These are phyloP conservation scores for Pomacea canaliculata DNA, from an alignment of 2,888 invertebrate genomes.

Conservation along the genomic window DNA sequence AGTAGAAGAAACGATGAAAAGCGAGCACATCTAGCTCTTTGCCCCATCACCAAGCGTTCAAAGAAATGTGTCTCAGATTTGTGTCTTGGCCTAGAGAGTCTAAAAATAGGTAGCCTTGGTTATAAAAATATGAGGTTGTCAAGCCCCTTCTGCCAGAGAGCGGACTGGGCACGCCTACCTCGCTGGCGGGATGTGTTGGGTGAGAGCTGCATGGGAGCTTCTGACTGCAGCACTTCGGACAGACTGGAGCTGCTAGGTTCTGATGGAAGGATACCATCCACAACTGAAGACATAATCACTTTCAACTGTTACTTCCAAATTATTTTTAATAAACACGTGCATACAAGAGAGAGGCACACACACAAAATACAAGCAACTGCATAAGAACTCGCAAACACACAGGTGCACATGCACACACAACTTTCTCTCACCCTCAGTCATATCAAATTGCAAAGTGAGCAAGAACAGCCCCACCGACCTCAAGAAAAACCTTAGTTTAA, in stretches of 20 bases:
- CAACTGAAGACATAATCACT: conserved; percentile 19
- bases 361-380: background rate
- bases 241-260: conserved; percentile 40
- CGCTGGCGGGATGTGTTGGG: conserved; percentile 55
- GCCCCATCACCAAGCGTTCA: too few relatives aligned
- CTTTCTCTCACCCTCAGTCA: too few relatives aligned
- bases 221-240: conserved; percentile 35
- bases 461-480: too few relatives aligned
- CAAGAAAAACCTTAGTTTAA: too few relatives aligned
- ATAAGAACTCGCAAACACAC: background rate
- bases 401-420: too few relatives aligned
- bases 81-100: too few relatives aligned
- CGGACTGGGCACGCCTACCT: conserved; percentile 55
- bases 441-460: too few relatives aligned
- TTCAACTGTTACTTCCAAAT: too few relatives aligned
- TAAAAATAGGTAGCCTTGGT: conserved; percentile 2
- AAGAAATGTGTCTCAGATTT: too few relatives aligned
- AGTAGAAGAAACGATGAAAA: too few relatives aligned
- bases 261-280: conserved; percentile 31
- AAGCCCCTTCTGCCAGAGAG: conserved; percentile 47
- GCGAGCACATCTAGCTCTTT: too few relatives aligned
- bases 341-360: background rate
- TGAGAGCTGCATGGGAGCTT: conserved; percentile 45
- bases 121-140: conserved; percentile 47
- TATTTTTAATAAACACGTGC: background rate